phyloP scores from a whole-genome alignment of 2,113 vertebrate genomes.

The Acanthisitta chloris region DNA sequence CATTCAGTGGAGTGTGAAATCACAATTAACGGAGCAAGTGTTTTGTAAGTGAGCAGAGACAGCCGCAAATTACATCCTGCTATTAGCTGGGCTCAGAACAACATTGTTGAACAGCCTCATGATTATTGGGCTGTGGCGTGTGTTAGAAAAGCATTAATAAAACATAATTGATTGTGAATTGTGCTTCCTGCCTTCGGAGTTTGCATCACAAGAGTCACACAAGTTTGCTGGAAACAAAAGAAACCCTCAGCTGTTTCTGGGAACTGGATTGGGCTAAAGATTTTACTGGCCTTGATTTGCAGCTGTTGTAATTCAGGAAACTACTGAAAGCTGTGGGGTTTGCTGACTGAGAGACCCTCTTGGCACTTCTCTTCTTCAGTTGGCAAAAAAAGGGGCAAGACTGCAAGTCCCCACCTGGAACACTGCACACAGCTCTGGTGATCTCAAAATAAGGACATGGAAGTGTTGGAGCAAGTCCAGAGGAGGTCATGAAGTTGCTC shows the following conservation, averaged over 20 bases:
- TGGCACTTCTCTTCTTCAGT: neutral
- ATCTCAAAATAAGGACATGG: too few relatives aligned
- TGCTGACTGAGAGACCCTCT: neutral
- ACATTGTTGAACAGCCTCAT: conserved; percentile 47
- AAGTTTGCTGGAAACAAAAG: conserved; percentile 42
- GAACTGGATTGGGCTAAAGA: neutral
- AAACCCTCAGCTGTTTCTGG: neutral
- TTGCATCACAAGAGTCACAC: conserved; percentile 39
- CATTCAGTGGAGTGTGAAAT: conserved; percentile 73
- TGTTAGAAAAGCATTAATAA: conserved; percentile 75
- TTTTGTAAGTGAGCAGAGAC: conserved; percentile 73
- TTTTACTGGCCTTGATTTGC: neutral
- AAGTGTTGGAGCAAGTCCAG: too few relatives aligned
- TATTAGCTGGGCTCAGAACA: conserved; percentile 71
- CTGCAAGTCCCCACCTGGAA: too few relatives aligned
- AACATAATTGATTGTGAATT: conserved; percentile 69
- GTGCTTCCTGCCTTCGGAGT: conserved; percentile 28
- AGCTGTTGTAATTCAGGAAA: neutral
- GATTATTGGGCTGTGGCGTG: conserved; percentile 63
- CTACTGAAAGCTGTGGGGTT: neutral
- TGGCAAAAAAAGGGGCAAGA: neutral
- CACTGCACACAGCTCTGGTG: too few relatives aligned
- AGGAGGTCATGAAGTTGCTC: too few relatives aligned
- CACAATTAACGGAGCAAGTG: conserved; percentile 78
- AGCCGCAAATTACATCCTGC: conserved; percentile 72